Conservation (phyloP, 2,888 invertebrate genomes). For the Andrena marginata region DNA sequence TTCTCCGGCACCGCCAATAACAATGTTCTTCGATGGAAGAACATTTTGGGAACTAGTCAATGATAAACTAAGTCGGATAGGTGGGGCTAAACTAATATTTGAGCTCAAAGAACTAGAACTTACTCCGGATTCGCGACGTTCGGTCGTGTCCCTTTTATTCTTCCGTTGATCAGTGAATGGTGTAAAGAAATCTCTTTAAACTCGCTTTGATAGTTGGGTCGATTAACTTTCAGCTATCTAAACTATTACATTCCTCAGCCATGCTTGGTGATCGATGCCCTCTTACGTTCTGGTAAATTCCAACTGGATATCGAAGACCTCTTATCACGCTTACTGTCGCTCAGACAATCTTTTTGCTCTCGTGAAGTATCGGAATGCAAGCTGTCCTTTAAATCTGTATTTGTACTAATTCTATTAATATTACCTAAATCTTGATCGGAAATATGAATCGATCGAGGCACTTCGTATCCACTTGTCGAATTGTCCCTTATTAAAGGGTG, state of each 20-base stretch:
- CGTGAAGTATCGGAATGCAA: constrained; percentile 42
- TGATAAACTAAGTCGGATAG: constrained; percentile 79
- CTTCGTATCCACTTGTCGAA: constrained; percentile 88
- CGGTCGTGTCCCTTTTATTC: constrained; percentile 46
- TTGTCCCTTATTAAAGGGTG: constrained; percentile 77
- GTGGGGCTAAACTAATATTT: constrained; percentile 72
- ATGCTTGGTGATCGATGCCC: constrained; percentile 74
- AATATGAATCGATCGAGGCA: constrained; percentile 86
- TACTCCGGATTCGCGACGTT: constrained; percentile 73
- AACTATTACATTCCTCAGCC: constrained; percentile 77
- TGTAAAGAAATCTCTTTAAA: constrained; percentile 75
- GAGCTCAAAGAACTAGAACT: constrained; percentile 76
- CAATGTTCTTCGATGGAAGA: constrained; percentile 69
- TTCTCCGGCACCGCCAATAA: constrained; percentile 65
- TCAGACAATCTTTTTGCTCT: constrained; percentile 54
- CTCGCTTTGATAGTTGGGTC: constrained; percentile 70
- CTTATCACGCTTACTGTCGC: constrained; percentile 66
- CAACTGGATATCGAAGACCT: constrained; percentile 79
- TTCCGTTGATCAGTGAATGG: constrained; percentile 77
- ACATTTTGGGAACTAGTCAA: constrained; percentile 78
- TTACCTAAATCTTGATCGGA: constrained; percentile 65
- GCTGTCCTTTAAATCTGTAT: constrained; percentile 40
- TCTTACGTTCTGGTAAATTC: constrained; percentile 76
- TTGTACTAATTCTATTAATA: constrained; percentile 42
- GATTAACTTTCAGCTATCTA: constrained; percentile 73